Base-by-base conservation (phyloP, 2,888 invertebrate genomes). In the Lepas anatifera region DNA sequence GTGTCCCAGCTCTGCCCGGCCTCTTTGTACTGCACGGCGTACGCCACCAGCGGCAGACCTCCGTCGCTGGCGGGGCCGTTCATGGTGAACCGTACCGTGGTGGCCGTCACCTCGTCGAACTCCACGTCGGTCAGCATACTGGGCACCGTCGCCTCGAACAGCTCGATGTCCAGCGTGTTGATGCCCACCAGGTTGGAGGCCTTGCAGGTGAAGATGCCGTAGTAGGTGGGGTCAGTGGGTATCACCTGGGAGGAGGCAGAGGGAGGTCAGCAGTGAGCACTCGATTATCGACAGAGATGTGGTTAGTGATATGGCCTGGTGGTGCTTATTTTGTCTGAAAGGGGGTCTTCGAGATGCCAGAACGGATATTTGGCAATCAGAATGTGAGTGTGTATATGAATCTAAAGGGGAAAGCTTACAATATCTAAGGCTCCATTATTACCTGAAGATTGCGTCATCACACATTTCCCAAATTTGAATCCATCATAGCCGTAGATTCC, bases 141-240 rank as follows among this genome's bases (percentile, higher is more conserved):
- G 0, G 94, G 95, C 1, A 85, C 84, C 67, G 83, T 84, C 0
- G 91, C 94, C 79, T 90, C 87, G 75, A 86, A 85, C 72, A 94
- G 81, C 72, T 87, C 85, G 76, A 92, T 87, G n/a, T 81, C 81
- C 73, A 87, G 85, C 73, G 85, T 85, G 4, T 84, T 84, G 68
- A 83, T 83, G 6, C 94, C 95, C 67, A 89, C 85, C 29, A 82
- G 81, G 77, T 95, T 95, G 3, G 85, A 86, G 0, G 94, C 94
- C 67, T 89, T 83, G 78, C 94, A 95, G 78, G 87, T 89, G 80
- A 92, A 95, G 32, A 83, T 81, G 27, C 73, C 87, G 76, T 88
- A 94, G 71, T 87, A 86, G 48, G 83, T 81, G 18, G 80, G 80
- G 72, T 89, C 87, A 0, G 84, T 77, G 0, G 93, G 91, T 10